phyloP scores from a whole-genome alignment of 2,113 vertebrate species.

The Delphinus delphis region DNA sequence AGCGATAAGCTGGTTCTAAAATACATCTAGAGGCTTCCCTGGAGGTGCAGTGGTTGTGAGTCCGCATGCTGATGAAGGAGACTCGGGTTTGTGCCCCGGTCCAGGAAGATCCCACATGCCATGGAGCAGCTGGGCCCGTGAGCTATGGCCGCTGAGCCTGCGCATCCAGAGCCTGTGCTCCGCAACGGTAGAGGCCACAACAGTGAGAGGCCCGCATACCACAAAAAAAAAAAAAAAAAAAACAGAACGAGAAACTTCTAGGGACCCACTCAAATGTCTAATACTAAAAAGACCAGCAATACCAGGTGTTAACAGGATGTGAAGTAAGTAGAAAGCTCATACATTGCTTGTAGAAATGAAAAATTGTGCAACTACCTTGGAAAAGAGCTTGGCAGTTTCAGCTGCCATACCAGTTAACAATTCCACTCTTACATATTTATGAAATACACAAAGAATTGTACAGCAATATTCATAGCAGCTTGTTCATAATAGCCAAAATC shows the following conservation, averaged over 20 bases:
- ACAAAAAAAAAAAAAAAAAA: not conserved
- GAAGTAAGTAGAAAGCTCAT: not conserved
- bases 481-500: not conserved
- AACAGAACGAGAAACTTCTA: not conserved
- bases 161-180: no score
- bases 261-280: not conserved
- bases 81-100: no score
- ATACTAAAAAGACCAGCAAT: not conserved
- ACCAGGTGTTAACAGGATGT: not conserved
- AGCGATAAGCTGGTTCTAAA: not conserved
- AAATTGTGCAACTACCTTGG: not conserved
- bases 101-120: no score
- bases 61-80: no score
- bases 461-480: not conserved
- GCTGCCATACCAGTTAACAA: not conserved
- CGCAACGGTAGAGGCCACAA: no score
- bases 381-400: not conserved
- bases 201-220: no score
- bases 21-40: not conserved
- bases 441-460: not conserved
- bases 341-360: not conserved
- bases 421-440: not conserved
- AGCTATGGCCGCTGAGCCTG: no score
- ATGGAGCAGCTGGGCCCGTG: no score
- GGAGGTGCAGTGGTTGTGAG: no score